Base-by-base conservation (phyloP, 2,797 vertebrate genomes). In the Cynopterus sphinx region DNA sequence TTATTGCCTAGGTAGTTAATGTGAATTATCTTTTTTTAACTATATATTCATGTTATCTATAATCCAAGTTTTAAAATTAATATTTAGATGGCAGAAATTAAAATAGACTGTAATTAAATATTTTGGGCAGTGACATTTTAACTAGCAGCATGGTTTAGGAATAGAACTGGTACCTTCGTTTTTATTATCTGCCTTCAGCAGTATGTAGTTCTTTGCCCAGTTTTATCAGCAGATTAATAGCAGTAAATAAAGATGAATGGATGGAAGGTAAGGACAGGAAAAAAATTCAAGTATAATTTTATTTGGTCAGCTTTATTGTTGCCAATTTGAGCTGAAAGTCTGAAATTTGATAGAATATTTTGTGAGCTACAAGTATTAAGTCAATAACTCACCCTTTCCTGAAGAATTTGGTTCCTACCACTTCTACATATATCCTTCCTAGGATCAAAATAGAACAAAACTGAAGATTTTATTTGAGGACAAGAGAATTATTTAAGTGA, bases 101-200 rank as follows among this genome's bases (percentile, higher is more conserved):
- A 61, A 81, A 67, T 4, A 89, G 22, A 53, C 26, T 57, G 3
- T 67, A 57, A 51, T 86, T 68, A 68, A 87, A 63, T 87, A 83
- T 68, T 87, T 90, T 6, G n/a, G 46, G 19, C 68, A 94, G 17
- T 67, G 86, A 22, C 61, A n/a, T 90, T 88, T 96, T 65, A 92
- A 22, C 51, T 61, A 61, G 9, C 36, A 86, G 21, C n/a, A n/a
- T 82, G 21, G 46, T 28, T 86, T 86, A 95, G 75, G 46, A 68
- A 12, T 82, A 84, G 46, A 85, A 67, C 36, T 82, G 53, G 12
- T 70, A 39, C 26, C 59, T 71, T 90, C 12, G 82, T 82, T 71
- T 87, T 81, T 81, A 70, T 84, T 31, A 83, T 36, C 61, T 87
- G 19, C 51, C 55, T 77, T 88, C 10, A 70, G 16, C 17, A 70